Percentiles rank a stretch among this genome's conserved stretches.
phyloP scores from a whole-genome alignment of 2,113 vertebrate genomes.

The Oreochromis tanganicae region DNA sequence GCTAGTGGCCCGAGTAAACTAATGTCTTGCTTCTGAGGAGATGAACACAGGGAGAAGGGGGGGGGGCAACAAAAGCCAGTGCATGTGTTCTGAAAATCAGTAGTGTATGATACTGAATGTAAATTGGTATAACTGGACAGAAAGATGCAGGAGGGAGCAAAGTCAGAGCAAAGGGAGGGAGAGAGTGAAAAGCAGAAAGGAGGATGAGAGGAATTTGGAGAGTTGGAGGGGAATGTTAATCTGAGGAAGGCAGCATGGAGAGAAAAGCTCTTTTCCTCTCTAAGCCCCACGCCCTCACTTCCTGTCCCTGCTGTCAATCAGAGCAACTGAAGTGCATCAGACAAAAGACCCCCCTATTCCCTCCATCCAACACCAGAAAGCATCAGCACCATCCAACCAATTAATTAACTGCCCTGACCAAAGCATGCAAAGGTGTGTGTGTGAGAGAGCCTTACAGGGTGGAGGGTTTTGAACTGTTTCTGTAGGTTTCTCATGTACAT shows the following conservation, averaged over 20 bases:
- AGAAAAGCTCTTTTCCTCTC: constrained; percentile 52
- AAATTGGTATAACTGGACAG: constrained; percentile 22
- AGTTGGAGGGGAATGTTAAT: constrained; percentile 58
- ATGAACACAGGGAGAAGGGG: background rate
- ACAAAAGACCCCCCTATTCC: constrained; percentile 30
- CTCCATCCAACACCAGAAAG: background rate
- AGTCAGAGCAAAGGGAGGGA: background rate
- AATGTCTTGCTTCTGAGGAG: constrained; percentile 20
- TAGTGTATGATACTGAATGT: constrained; percentile 3
- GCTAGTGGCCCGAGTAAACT: constrained; percentile 19
- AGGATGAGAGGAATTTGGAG: constrained; percentile 44
- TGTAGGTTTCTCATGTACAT: constrained; percentile 49
- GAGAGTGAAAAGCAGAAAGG: background rate
- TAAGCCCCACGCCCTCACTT: constrained; percentile 56
- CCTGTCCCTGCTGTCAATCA: constrained; percentile 64
- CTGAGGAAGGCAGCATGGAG: constrained; percentile 36
- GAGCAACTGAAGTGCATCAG: constrained; percentile 33
- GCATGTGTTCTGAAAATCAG: background rate
- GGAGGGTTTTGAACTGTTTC: constrained; percentile 13
- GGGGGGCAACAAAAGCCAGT: background rate
- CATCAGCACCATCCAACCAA: constrained; percentile 20
- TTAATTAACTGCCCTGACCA: constrained; percentile 10
- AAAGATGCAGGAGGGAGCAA: background rate
- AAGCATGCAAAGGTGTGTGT: background rate
- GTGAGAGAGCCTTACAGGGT: background rate